Evolutionary conservation across 2,888 invertebrate species (phyloP).

Genomic region (Hedychridium roseum): DNA sequence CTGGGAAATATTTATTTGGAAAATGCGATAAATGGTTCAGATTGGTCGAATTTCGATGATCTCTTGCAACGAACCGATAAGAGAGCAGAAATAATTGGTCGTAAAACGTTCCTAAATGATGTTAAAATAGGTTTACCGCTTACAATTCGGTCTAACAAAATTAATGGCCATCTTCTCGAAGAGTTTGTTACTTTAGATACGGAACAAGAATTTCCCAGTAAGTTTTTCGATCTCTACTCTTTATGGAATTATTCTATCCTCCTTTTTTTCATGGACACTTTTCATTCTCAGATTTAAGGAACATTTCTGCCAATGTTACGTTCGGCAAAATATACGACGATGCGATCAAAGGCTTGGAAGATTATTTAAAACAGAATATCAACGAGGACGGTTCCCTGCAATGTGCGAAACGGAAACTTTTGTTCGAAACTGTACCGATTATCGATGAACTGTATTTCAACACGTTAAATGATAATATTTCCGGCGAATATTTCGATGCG

Average conservation of each 20-base stretch:
- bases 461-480: conserved; percentile 32
- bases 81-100: conserved; percentile 58
- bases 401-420: conserved; percentile 34
- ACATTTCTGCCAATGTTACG: conserved; percentile 39
- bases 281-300: conserved; percentile 44
- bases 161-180: conserved; percentile 64
- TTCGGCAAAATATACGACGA: conserved; percentile 35
- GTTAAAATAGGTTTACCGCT: conserved; percentile 49
- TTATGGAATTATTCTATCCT: not conserved
- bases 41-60: conserved; percentile 63
- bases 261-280: too few relatives aligned
- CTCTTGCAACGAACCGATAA: conserved; percentile 63
- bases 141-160: conserved; percentile 57
- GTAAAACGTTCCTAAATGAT: conserved; percentile 64
- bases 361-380: conserved; percentile 18
- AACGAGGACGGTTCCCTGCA: conserved; percentile 1
- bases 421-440: conserved; percentile 36
- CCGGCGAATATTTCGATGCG: conserved; percentile 24
- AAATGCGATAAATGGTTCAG: conserved; percentile 60
- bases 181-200: conserved; percentile 66
- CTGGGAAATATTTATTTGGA: conserved; percentile 65
- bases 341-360: conserved; percentile 27
- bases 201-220: conserved; percentile 62
- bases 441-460: conserved; percentile 37
- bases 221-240: conserved; percentile 10